Evolutionary conservation across 1,140 invertebrate species (phyloP).

Genomic region (Vollenhovia emeryi): DNA sequence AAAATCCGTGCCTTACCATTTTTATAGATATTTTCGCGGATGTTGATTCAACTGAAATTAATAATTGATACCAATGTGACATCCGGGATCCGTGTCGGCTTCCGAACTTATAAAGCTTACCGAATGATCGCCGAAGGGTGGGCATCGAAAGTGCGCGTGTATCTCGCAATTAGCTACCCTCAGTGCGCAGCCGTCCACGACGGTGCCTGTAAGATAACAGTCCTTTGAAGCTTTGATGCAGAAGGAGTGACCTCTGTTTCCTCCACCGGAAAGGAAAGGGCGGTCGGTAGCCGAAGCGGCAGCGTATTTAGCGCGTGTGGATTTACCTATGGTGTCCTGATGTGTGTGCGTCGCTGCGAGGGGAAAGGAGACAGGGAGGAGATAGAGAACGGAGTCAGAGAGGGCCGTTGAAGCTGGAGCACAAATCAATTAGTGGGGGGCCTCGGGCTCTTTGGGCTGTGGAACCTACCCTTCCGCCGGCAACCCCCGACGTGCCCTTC

Average conservation of each 20-base stretch:
- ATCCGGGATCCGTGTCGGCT: background rate
- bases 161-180: constrained; percentile 69
- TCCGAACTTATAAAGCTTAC: constrained; percentile 6
- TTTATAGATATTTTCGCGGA: background rate
- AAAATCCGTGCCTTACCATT: background rate
- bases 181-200: constrained; percentile 29
- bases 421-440: constrained; percentile 75
- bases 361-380: constrained; percentile 49
- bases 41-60: background rate
- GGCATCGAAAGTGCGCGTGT: constrained; percentile 45
- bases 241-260: constrained; percentile 69
- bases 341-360: constrained; percentile 47
- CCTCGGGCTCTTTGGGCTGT: constrained; percentile 72
- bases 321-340: constrained; percentile 62
- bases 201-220: constrained; percentile 78
- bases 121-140: constrained; percentile 42
- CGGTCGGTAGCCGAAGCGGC: constrained; percentile 57
- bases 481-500: constrained; percentile 64
- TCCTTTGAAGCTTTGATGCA: constrained; percentile 81
- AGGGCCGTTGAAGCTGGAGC: constrained; percentile 66
- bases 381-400: constrained; percentile 55
- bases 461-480: constrained; percentile 66
- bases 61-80: constrained; percentile 21
- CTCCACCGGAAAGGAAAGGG: constrained; percentile 64
- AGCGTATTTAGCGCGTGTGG: constrained; percentile 60